Conservation (phyloP, 1,140 invertebrate genomes). For the Pantala flavescens region DNA sequence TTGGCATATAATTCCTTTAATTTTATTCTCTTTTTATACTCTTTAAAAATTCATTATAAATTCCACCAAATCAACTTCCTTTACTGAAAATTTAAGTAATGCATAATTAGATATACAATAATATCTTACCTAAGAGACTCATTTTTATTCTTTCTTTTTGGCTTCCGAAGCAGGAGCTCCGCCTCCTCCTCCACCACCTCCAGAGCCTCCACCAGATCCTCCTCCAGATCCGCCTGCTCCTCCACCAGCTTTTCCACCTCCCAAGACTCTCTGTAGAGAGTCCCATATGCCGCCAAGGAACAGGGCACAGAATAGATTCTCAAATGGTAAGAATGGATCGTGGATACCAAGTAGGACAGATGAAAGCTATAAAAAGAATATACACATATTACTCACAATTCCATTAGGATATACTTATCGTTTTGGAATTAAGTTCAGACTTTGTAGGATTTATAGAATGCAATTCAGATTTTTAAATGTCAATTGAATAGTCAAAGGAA, state of each 20-base stretch:
- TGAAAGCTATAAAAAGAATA: slow-evolving; percentile 54
- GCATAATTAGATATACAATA: no score
- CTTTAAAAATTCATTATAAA: no score
- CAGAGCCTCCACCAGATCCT: neutral
- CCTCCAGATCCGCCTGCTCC: neutral
- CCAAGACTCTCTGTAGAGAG: slow-evolving; percentile 74
- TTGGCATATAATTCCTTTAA: no score
- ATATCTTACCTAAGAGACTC: no score
- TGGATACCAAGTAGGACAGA: slow-evolving; percentile 93
- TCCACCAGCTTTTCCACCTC: slow-evolving; percentile 49
- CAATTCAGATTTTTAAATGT: no score
- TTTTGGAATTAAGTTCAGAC: no score
- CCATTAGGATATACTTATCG: no score
- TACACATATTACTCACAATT: no score
- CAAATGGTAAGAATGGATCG: slow-evolving; percentile 97
- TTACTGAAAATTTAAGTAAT: no score
- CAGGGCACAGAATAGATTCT: slow-evolving; percentile 93
- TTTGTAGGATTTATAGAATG: neutral
- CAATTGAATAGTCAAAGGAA: no score
- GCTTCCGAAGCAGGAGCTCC: neutral
- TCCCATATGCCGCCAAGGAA: slow-evolving; percentile 98
- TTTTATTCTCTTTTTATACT: no score
- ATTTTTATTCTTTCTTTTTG: neutral
- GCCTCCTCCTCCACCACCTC: neutral
- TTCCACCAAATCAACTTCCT: no score